These are phyloP conservation scores for Podarcis raffonei DNA, from an alignment of 2,113 vertebrate genomes.

Conservation along the genomic window DNA sequence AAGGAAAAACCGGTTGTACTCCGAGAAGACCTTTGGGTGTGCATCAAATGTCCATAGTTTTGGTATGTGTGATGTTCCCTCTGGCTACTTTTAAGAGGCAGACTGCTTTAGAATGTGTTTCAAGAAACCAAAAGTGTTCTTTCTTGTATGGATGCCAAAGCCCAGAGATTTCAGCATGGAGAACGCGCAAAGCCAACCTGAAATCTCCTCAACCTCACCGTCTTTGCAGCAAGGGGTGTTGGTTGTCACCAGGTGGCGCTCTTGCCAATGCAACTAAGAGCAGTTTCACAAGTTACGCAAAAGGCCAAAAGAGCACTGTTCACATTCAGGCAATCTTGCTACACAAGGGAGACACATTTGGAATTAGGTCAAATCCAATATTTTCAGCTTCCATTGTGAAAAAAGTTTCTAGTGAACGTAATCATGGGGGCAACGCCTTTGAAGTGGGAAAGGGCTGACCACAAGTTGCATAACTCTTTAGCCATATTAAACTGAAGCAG, in stretches of 20 bases:
- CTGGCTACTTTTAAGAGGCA: background rate
- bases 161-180: background rate
- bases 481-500: background rate
- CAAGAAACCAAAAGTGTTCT: background rate
- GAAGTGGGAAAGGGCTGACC: background rate
- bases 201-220: background rate
- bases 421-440: background rate
- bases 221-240: background rate
- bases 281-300: background rate
- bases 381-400: background rate
- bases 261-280: background rate
- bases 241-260: constrained; percentile 12
- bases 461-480: background rate
- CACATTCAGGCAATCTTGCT: background rate
- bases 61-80: background rate
- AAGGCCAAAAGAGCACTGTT: background rate
- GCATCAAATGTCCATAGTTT: background rate
- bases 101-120: background rate
- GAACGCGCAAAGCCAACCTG: background rate
- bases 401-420: background rate
- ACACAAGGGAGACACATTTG: background rate
- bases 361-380: background rate
- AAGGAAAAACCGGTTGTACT: background rate
- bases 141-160: background rate
- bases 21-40: background rate